phyloP scores from a whole-genome alignment of 2,113 vertebrate genomes.

The Mobula birostris region DNA sequence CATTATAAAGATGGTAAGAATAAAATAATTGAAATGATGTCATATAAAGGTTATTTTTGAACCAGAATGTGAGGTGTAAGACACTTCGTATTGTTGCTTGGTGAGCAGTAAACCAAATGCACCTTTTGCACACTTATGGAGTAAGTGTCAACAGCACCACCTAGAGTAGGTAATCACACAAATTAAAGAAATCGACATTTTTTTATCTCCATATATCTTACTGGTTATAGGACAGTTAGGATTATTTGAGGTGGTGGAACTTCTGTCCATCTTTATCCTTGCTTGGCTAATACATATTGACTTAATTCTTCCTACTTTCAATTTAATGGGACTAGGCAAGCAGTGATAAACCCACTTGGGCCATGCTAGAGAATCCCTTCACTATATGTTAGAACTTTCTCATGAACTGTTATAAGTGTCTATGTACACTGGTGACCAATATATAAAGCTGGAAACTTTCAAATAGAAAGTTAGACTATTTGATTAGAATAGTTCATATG shows the following conservation, averaged over 20 bases:
- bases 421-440: background rate
- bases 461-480: background rate
- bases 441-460: too few relatives aligned
- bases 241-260: background rate
- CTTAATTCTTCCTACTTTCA: background rate
- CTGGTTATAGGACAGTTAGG: background rate
- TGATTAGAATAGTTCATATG: background rate
- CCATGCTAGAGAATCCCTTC: background rate
- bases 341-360: background rate
- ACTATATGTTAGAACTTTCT: background rate
- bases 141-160: background rate
- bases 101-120: background rate
- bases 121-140: background rate
- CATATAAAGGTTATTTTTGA: background rate
- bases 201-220: too few relatives aligned
- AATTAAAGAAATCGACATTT: background rate
- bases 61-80: background rate
- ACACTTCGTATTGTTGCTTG: background rate
- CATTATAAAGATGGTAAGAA: constrained; percentile 46
- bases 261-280: background rate
- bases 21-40: background rate
- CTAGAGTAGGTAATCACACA: background rate
- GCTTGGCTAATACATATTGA: background rate
- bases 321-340: background rate
- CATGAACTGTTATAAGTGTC: background rate